Evolutionary conservation across 2,797 vertebrate genomes (phyloP), one percentile per base, ranked within the genome.

Genomic region (Nothura maculosa): DNA sequence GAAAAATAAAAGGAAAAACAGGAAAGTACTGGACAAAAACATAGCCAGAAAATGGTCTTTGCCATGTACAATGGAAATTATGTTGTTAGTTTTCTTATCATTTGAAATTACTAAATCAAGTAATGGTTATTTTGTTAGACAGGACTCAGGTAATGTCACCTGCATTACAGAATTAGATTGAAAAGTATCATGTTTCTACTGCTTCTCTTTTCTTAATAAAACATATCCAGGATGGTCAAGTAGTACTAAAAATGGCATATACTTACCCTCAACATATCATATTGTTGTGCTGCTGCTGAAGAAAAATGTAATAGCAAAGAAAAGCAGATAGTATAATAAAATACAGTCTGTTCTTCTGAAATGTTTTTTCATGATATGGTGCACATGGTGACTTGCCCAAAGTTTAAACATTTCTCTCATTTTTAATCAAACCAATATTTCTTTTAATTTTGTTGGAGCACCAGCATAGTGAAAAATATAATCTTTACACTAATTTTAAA

Each of bases 51-150:
- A 80, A 27, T 15, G 58, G 28, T 42, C 30, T 81, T 52, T 25
- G 9, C 9, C 28, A 24, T 17, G 4, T n/a, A 19, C 0, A 0
- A 25, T 12, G 57, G 67, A 81, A 72, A 3, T 4, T 34, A 20
- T 8, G 19, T 10, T 34, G 9, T 20, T 67, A 43, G 12, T 1
- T 55, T 40, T 63, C 47, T 27, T 9, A 47, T 84, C 9, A 32
- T 52, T 12, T 25, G 17, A 6, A 76, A 45, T 50, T 34, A 63
- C 38, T 81, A 58, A 61, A 62, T 38, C 6, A 9, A 38, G 12
- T 9, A 66, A 45, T 9, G 5, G 11, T 11, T 2, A 1, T 32
- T 43, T 75, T 73, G 17, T 64, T 57, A 42, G 24, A 43, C 4
- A 55, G 22, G 25, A 32, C 32, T 87, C 42, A 72, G 70, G 63